These are phyloP conservation scores for Spisula subtruncata DNA, from an alignment of 2,888 invertebrate species.

Conservation along the genomic window DNA sequence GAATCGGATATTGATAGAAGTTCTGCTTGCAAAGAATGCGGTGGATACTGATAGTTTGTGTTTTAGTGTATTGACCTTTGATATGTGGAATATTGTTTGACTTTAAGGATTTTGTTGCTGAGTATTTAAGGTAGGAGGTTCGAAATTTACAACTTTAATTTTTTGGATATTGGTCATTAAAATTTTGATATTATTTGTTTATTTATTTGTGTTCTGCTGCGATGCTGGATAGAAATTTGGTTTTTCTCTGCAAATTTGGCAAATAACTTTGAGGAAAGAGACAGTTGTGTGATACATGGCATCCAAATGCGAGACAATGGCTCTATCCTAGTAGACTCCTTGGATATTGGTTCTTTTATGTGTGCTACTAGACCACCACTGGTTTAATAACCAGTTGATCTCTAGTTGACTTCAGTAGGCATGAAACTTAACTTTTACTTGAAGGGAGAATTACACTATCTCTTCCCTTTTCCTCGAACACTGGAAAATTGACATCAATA, in stretches of 20 bases:
- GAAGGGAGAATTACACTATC: too few relatives aligned
- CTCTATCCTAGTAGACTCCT: too few relatives aligned
- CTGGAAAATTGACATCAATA: background rate
- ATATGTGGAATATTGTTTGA: background rate
- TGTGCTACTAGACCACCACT: too few relatives aligned
- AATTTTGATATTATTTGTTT: background rate
- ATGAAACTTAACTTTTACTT: too few relatives aligned
- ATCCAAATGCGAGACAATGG: too few relatives aligned
- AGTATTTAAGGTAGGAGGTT: background rate
- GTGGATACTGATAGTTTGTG: background rate
- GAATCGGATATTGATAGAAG: background rate
- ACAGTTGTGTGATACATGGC: background rate
- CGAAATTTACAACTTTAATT: background rate
- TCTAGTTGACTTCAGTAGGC: too few relatives aligned
- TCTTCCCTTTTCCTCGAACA: too few relatives aligned
- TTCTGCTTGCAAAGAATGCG: background rate
- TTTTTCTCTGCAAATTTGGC: too few relatives aligned
- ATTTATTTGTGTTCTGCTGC: background rate
- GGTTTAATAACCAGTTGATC: too few relatives aligned
- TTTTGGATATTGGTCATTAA: background rate
- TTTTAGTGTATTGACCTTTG: slow-evolving; percentile 14
- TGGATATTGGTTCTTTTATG: too few relatives aligned
- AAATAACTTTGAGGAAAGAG: background rate
- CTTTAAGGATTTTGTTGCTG: background rate
- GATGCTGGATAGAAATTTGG: too few relatives aligned